These are phyloP conservation scores for Dynastes maya DNA, from an alignment of 2,888 invertebrate genomes.

Conservation along the genomic window DNA sequence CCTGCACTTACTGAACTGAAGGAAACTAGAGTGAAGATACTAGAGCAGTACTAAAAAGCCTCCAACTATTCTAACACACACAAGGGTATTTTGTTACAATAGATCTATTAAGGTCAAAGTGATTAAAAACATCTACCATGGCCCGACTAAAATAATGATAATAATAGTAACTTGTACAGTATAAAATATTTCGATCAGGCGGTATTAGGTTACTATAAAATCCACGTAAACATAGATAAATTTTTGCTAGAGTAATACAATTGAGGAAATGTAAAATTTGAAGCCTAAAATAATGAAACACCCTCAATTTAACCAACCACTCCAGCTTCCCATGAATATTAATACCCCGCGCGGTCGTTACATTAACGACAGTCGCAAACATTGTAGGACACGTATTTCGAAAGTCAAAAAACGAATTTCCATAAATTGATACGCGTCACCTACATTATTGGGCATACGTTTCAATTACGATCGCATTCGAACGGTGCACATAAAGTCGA, in stretches of 20 bases:
- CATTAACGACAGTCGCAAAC: constrained; percentile 1
- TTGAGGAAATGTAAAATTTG: background rate
- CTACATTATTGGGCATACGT: constrained; percentile 22
- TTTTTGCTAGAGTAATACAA: background rate
- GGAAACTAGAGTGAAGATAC: no score
- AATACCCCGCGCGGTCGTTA: background rate
- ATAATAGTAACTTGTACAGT: no score
- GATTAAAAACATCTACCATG: no score
- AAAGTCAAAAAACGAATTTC: constrained; percentile 16
- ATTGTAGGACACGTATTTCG: background rate
- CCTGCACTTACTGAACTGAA: no score
- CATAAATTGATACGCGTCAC: constrained; percentile 29
- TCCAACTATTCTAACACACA: no score
- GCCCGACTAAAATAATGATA: no score
- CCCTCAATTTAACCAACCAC: background rate
- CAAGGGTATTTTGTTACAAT: no score
- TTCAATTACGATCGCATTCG: constrained; percentile 35
- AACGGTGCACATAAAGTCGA: constrained; percentile 22
- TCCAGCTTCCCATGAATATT: constrained; percentile 7
- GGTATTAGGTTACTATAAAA: no score
- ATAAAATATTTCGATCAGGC: no score
- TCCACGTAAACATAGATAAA: no score
- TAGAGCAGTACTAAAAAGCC: no score
- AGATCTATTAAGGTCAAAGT: no score
- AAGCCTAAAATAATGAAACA: constrained; percentile 8